These are phyloP conservation scores for Rhabdomys dilectus DNA, from an alignment of 2,113 vertebrate species.

Conservation along the genomic window DNA sequence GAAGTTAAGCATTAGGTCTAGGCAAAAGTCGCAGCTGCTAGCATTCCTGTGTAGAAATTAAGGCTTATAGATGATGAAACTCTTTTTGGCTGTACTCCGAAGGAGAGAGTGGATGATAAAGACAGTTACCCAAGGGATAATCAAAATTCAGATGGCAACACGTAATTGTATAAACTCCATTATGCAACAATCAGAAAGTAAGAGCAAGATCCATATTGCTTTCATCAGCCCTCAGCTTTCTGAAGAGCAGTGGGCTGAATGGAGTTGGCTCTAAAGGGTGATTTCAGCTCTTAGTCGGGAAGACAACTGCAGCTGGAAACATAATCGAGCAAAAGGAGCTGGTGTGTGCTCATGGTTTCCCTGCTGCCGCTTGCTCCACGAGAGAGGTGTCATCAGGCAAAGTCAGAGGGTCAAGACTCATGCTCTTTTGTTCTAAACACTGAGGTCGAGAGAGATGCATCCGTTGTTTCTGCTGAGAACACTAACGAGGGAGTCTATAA, in stretches of 20 bases:
- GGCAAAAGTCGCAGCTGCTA: conserved; percentile 48
- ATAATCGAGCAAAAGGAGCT: neutral
- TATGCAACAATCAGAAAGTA: neutral
- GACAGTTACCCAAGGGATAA: conserved; percentile 36
- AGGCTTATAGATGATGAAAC: conserved; percentile 15
- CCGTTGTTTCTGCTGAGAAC: conserved; percentile 13
- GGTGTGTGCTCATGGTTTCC: neutral
- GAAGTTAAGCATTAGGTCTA: conserved; percentile 76
- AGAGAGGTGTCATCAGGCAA: neutral
- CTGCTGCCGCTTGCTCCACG: neutral
- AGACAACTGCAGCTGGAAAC: neutral
- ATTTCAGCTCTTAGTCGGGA: neutral
- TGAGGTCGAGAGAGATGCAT: neutral
- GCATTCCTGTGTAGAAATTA: conserved; percentile 55
- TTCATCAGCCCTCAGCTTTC: neutral
- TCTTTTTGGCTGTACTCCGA: neutral
- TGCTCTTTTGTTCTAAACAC: neutral
- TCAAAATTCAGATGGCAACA: conserved; percentile 30
- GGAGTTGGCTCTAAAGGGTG: neutral
- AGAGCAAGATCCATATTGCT: neutral
- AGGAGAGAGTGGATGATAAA: conserved; percentile 26
- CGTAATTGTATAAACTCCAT: neutral
- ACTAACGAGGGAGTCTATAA: conserved; percentile 46
- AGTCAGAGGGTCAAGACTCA: neutral
- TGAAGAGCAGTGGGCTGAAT: neutral